A percentile compares a stretch with the other conserved stretches of the same genome.
Evolutionary conservation across 2,888 invertebrate genomes (phyloP).

Genomic region (Eupithecia subfuscata): DNA sequence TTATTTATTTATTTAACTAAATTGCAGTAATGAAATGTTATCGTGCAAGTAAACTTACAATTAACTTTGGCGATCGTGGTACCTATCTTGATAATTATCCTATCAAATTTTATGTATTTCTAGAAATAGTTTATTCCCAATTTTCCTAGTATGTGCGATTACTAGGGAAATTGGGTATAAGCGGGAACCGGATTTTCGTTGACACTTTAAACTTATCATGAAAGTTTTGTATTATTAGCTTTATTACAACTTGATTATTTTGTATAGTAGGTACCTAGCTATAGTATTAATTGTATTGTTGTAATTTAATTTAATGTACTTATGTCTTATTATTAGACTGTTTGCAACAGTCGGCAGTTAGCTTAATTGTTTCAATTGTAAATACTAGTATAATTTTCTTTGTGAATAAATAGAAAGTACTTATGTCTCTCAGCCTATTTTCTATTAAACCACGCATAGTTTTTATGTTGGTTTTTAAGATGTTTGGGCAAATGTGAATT

Average conservation of each 20-base stretch:
- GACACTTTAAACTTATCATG: conserved; percentile 8
- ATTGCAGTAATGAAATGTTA: too few species aligned
- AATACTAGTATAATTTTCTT: too few species aligned
- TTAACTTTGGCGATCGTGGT: too few species aligned
- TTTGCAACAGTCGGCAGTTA: too few species aligned
- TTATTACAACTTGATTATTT: conserved; percentile 5
- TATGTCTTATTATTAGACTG: too few species aligned
- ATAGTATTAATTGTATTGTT: conserved; percentile 6
- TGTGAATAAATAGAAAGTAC: too few species aligned
- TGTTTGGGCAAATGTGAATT: not conserved
- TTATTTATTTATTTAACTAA: too few species aligned
- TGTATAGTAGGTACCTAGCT: conserved; percentile 1
- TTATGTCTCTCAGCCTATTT: conserved; percentile 7
- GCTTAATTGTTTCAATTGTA: too few species aligned
- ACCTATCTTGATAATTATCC: too few species aligned
- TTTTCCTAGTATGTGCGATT: not conserved
- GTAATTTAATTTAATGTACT: conserved; percentile 8
- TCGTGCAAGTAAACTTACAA: too few species aligned
- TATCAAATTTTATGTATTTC: not conserved
- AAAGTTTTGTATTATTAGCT: conserved; percentile 19
- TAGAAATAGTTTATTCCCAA: not conserved
- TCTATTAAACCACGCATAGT: not conserved
- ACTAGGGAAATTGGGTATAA: too few species aligned
- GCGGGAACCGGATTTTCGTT: not conserved
- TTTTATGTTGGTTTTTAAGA: not conserved